phyloP scores from a whole-genome alignment of 2,888 invertebrate species.

The Diadromus collaris region DNA sequence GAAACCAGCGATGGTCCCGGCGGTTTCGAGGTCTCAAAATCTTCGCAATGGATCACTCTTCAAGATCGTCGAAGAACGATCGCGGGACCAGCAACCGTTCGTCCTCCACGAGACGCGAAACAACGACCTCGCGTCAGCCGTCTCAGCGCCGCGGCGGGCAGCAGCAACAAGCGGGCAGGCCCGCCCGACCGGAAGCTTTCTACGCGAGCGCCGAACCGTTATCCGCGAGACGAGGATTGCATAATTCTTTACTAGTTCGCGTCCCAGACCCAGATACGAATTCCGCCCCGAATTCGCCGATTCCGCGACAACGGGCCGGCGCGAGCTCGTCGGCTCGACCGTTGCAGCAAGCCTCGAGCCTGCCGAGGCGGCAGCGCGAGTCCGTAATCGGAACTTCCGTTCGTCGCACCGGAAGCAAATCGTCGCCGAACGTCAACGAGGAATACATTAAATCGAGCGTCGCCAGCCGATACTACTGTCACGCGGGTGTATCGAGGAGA shows the following conservation, averaged over 20 bases:
- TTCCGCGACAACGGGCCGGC: slow-evolving; percentile 9
- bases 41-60: slow-evolving; percentile 49
- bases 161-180: slow-evolving; percentile 21
- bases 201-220: slow-evolving; percentile 73
- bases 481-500: slow-evolving; percentile 59
- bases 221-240: slow-evolving; percentile 74
- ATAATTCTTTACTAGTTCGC: slow-evolving; percentile 68
- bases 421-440: slow-evolving; percentile 6
- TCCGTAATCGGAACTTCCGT: slow-evolving; percentile 26
- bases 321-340: slow-evolving; percentile 36
- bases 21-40: slow-evolving; percentile 10
- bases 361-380: slow-evolving; percentile 44
- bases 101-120: slow-evolving; percentile 62
- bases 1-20: slow-evolving; percentile 53
- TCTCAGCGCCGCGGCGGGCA: slow-evolving; percentile 24
- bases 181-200: slow-evolving; percentile 69
- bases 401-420: slow-evolving; percentile 52
- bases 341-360: slow-evolving; percentile 34
- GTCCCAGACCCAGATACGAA: slow-evolving; percentile 74
- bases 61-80: slow-evolving; percentile 57
- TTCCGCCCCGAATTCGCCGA: slow-evolving; percentile 67
- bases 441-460: slow-evolving; percentile 41
- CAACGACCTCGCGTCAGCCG: slow-evolving; percentile 43
- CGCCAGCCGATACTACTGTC: slow-evolving; percentile 42
- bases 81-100: slow-evolving; percentile 66